Evolutionary conservation across 2,888 invertebrate species (phyloP), one percentile per base, ranked within the genome.

Genomic region (Meteorus cinctellus): DNA sequence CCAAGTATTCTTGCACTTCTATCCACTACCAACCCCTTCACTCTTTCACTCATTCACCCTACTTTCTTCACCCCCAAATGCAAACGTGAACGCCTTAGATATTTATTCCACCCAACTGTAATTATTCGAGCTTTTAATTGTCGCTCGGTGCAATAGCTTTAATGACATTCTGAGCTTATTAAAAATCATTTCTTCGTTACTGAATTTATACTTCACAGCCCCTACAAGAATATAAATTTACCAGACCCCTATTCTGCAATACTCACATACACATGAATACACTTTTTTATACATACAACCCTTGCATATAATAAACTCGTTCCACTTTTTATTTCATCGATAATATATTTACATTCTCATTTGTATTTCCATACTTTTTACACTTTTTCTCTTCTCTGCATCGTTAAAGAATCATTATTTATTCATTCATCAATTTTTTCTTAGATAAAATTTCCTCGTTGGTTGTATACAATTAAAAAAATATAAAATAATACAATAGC

Each of bases 31-130:
- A 24, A 34, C 34, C 34, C 4, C 34, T 34, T 34, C 8, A 34
- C 34, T 6, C 34, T 41, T 12, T n/a, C 45, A 67, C 19, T 4
- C 45, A 19, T 65, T 55, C 48, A 51, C 66, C 8, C 51, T 72
- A 29, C 36, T 34, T 66, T 68, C 29, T 34, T 8, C 34, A 34
- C 55, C 66, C 29, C 4, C 31, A 62, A 14, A 29, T 63, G 12
- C 5, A 34, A 14, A 63, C 27, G n/a, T 36, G 59, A 41, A 27
- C 19, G 55, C 16, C 19, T n/a, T 34, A 27, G 62, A 68, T 69
- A 74, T 74, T 74, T 74, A 74, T 68, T 74, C 27, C 60, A 29
- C 34, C 66, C 59, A 62, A 60, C 31, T 27, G 48, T 48, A 62
- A 74, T 74, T 74, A 68, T 59, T 41, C 27, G 41, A 60, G 45